Conservation (phyloP, 2,113 vertebrate genomes). For the Pimephales promelas region DNA sequence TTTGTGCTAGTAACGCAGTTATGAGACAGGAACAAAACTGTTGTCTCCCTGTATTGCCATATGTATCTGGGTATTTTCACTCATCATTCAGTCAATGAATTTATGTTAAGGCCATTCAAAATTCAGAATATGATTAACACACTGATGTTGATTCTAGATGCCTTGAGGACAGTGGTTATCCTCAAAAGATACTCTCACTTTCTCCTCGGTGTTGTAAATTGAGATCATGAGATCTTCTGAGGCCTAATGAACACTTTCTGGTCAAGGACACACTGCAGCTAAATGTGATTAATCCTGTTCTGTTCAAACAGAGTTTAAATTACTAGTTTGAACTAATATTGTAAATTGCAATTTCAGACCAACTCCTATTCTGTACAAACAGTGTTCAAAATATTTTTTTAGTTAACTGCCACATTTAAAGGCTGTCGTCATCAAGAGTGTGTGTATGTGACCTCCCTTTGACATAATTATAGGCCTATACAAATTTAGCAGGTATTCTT, state of each 20-base stretch:
- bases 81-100: neutral
- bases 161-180: neutral
- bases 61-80: neutral
- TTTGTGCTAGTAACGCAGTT: constrained; percentile 24
- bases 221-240: constrained; percentile 12
- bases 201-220: constrained; percentile 16
- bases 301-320: neutral
- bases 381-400: no score
- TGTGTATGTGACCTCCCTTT: neutral
- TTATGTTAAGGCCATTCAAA: constrained; percentile 5
- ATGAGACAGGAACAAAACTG: constrained; percentile 27
- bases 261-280: neutral
- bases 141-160: neutral
- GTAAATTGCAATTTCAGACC: neutral
- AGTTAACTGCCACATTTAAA: neutral
- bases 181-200: neutral
- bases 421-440: neutral
- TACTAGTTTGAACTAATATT: neutral
- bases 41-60: neutral
- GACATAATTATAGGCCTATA: neutral
- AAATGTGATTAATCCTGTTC: neutral
- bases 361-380: neutral
- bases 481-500: no score
- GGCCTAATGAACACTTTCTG: neutral
- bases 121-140: neutral